These are phyloP conservation scores for Chauna torquata DNA, from an alignment of 2,113 vertebrate species.

Conservation along the genomic window DNA sequence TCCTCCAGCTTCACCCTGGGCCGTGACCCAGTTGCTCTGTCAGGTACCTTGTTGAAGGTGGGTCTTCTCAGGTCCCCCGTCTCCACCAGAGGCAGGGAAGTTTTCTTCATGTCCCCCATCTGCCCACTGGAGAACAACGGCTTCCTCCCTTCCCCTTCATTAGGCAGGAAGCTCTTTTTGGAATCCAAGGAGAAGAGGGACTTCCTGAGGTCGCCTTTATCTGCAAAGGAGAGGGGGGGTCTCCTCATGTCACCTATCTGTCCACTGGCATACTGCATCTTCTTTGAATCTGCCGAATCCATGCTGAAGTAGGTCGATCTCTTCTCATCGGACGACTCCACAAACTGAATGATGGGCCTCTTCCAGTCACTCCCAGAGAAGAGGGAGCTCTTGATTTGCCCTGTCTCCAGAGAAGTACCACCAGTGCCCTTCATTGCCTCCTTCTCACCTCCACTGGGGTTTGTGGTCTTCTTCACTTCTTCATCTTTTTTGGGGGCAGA, in stretches of 20 bases:
- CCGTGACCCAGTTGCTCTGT: constrained; percentile 19
- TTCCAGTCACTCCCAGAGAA: constrained; percentile 77
- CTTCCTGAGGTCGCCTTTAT: constrained; percentile 77
- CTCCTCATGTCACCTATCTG: constrained; percentile 75
- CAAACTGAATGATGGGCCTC: constrained; percentile 81
- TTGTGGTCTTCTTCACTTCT: constrained; percentile 66
- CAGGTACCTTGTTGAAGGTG: constrained; percentile 55
- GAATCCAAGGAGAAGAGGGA: constrained; percentile 74
- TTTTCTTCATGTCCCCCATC: constrained; percentile 69
- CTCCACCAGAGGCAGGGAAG: constrained; percentile 61
- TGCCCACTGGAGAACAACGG: constrained; percentile 39
- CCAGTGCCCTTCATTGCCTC: constrained; percentile 56
- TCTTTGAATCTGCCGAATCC: constrained; percentile 73
- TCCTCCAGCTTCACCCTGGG: constrained; percentile 74
- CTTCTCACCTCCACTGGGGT: constrained; percentile 41
- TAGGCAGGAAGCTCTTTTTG: constrained; percentile 67
- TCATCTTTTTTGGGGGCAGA: constrained; percentile 60
- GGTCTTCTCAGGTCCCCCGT: constrained; percentile 58
- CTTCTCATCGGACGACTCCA: constrained; percentile 78
- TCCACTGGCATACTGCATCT: constrained; percentile 64
- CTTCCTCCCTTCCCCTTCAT: constrained; percentile 60
- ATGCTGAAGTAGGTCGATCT: constrained; percentile 80
- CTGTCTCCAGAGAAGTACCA: constrained; percentile 44
- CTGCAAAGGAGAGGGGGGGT: constrained; percentile 64
- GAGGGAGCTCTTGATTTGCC: constrained; percentile 74